Evolutionary conservation across 2,113 vertebrate genomes (phyloP), one percentile per base, ranked within the genome.

Genomic region (Struthidea cinerea): DNA sequence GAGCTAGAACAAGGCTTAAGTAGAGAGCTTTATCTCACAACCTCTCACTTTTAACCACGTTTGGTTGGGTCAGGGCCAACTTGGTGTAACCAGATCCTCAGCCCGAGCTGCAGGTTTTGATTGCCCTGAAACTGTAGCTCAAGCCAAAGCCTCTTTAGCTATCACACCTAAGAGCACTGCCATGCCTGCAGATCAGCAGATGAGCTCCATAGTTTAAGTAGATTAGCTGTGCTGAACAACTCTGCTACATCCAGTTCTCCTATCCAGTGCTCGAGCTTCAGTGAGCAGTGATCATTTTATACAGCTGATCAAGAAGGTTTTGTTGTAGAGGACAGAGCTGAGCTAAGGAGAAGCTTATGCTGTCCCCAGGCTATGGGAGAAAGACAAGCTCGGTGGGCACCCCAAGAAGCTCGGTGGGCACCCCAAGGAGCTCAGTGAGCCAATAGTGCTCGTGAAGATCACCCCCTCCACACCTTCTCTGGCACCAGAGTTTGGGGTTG

Each of bases 141-240:
- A 46, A 87, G 87, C 61, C 87, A 95, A 96, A 95, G 92, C 92
- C 91, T 93, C 93, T 93, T 94, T 80, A 87, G 76, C 80, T 49
- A 55, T 69, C 60, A 47, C 76, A 93, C 55, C 84, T 50, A 70
- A 78, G 61, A 90, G 70, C 21, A 0, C 69, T 2, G 4, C 53
- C 70, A 82, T 44, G 57, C 42, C 57, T 52, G 53, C 56, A 84
- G 74, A 89, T 91, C 44, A 82, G 87, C 61, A 79, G 84, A 93
- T 85, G 87, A 94, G 65, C 90, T 83, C 79, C 67, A 64, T 0
- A n/a, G 24, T 87, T 87, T 85, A 93, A 95, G 75, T 83, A 95
- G 92, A 95, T 95, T 96, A 94, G 75, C 83, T 73, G n/a, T 13
- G 68, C 78, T 83, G 85, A 86, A 75, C 75, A 35, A 16, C 68